phyloP scores from a whole-genome alignment of 1,140 invertebrate genomes.

The Papilio xuthus region DNA sequence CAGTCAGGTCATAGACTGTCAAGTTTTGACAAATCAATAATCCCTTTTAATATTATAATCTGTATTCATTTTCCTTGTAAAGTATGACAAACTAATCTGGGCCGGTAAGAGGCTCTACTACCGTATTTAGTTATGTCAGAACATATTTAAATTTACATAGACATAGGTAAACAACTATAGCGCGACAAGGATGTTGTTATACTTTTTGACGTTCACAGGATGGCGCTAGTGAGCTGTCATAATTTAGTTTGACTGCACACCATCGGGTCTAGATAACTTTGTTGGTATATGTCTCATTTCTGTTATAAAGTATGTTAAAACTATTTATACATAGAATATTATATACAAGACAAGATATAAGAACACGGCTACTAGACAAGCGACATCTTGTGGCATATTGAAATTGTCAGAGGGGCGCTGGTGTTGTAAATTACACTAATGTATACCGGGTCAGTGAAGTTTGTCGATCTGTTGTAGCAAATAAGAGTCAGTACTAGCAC shows the following conservation, averaged over 20 bases:
- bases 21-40: slow-evolving; percentile 19
- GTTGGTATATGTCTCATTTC: background rate
- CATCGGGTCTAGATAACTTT: background rate
- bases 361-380: too few species aligned
- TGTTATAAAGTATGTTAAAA: too few species aligned
- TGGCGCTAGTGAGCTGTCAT: background rate
- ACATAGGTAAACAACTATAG: background rate
- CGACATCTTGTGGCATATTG: too few species aligned
- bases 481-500: slow-evolving; percentile 50
- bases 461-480: slow-evolving; percentile 36
- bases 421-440: background rate
- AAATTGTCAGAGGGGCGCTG: too few species aligned
- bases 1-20: background rate
- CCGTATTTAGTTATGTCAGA: background rate
- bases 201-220: background rate
- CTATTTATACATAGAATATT: too few species aligned
- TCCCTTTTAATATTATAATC: background rate
- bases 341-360: too few species aligned
- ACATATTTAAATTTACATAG: background rate
- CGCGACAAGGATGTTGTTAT: background rate
- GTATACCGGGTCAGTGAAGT: background rate
- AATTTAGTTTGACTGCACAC: background rate
- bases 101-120: background rate
- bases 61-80: background rate
- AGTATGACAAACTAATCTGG: background rate